A percentile compares a stretch with the other conserved stretches of the same genome.
phyloP scores from a whole-genome alignment of 2,888 invertebrate species.

The Cheilosia impressa region DNA sequence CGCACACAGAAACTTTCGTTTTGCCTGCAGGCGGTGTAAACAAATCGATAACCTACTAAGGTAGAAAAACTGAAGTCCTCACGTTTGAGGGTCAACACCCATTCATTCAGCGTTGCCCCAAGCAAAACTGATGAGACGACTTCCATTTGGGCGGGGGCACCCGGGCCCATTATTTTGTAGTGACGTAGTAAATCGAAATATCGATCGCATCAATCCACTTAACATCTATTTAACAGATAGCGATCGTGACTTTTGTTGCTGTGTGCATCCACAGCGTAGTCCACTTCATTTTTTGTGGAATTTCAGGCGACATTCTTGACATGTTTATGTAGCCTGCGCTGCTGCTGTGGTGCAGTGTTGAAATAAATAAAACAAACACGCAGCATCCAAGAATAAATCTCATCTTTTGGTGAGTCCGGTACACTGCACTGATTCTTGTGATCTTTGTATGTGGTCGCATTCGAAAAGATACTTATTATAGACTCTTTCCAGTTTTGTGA shows the following conservation, averaged over 20 bases:
- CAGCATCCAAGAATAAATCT: slow-evolving; percentile 36
- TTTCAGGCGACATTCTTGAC: slow-evolving; percentile 31
- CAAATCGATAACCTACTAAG: slow-evolving; percentile 43
- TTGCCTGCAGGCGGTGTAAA: slow-evolving; percentile 37
- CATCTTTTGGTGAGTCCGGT: slow-evolving; percentile 4
- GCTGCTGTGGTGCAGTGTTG: slow-evolving; percentile 1
- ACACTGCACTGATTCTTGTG: slow-evolving; percentile 12
- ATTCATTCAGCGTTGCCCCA: slow-evolving; percentile 30
- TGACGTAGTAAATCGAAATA: slow-evolving; percentile 29
- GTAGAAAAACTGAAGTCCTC: not conserved
- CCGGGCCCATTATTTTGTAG: not conserved
- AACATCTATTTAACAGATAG: slow-evolving; percentile 20
- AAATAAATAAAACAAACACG: not conserved
- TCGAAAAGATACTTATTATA: slow-evolving; percentile 22
- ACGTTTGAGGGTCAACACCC: slow-evolving; percentile 19
- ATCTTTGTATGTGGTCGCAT: slow-evolving; percentile 59
- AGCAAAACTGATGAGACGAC: slow-evolving; percentile 18
- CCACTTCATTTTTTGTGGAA: slow-evolving; percentile 30
- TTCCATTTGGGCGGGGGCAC: slow-evolving; percentile 20
- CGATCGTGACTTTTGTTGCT: slow-evolving; percentile 1
- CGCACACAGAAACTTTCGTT: slow-evolving; percentile 24
- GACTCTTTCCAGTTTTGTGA: slow-evolving; percentile 30
- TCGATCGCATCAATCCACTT: slow-evolving; percentile 32
- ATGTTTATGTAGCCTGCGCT: slow-evolving; percentile 17
- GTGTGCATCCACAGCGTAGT: not conserved